Base-by-base conservation (phyloP, 2,888 invertebrate genomes). In the Fragum sueziense region DNA sequence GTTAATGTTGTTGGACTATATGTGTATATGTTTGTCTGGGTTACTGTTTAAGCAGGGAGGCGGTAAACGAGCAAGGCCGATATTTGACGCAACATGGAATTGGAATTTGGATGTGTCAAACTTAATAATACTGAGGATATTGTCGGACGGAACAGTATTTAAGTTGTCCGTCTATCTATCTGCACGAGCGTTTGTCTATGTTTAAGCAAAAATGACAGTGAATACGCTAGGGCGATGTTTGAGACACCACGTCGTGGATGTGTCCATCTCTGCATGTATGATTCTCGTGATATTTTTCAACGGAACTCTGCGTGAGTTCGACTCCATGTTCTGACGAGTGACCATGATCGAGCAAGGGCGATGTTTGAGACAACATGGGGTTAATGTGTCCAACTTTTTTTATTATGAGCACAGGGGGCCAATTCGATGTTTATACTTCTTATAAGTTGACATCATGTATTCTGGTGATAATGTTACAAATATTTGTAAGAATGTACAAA, bases 381-480 rank as follows among this genome's bases (percentile, higher is more conserved):
- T 84, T 0, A 72, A 80, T 33, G 79, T 84, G 0, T 84, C 84
- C 22, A 79, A 84, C 41, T 84, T 84, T 52, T n/a, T n/a, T n/a
- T n/a, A n/a, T n/a, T n/a, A n/a, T n/a, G n/a, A n/a, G n/a, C n/a
- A n/a, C n/a, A n/a, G n/a, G n/a, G n/a, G n/a, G n/a, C n/a, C n/a
- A n/a, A n/a, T n/a, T n/a, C n/a, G n/a, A n/a, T n/a, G n/a, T n/a
- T n/a, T n/a, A n/a, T n/a, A n/a, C n/a, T n/a, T n/a, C n/a, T n/a
- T n/a, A n/a, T n/a, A n/a, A n/a, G n/a, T n/a, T n/a, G n/a, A n/a
- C n/a, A n/a, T n/a, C n/a, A n/a, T n/a, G n/a, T n/a, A n/a, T n/a
- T n/a, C n/a, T n/a, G n/a, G n/a, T n/a, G n/a, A n/a, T n/a, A n/a
- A n/a, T n/a, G n/a, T n/a, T n/a, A n/a, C n/a, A n/a, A n/a, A n/a